Conservation (phyloP, 2,888 invertebrate genomes). For the Temnothorax unifasciatus region DNA sequence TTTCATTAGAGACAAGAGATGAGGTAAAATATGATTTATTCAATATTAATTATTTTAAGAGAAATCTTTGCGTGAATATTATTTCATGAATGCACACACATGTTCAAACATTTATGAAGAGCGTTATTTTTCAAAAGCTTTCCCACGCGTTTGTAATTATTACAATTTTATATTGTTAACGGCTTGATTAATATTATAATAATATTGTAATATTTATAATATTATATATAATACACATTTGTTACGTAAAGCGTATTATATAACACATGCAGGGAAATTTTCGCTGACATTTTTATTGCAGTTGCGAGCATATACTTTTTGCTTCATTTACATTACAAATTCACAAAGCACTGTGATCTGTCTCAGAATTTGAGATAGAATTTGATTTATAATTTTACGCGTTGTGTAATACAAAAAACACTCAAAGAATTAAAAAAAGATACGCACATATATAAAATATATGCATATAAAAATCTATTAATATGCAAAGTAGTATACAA, state of each 20-base stretch:
- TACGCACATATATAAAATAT: neutral
- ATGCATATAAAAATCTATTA: no score
- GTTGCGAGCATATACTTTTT: neutral
- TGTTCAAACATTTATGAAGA: neutral
- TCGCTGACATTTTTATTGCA: neutral
- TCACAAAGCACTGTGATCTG: neutral
- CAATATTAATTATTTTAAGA: neutral
- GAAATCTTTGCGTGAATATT: neutral
- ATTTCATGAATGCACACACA: neutral
- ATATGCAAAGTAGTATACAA: neutral
- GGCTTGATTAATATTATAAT: neutral
- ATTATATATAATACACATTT: neutral
- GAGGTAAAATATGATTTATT: neutral
- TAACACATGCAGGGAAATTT: no score
- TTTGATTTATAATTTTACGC: neutral
- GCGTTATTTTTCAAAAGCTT: neutral
- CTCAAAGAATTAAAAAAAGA: neutral
- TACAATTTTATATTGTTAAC: neutral
- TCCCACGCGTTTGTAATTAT: slow-evolving; percentile 8
- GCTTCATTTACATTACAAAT: neutral
- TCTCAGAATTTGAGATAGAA: neutral
- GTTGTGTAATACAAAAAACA: neutral
- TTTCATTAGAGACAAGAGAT: neutral
- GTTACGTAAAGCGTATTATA: neutral
- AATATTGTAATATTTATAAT: neutral